Percentiles rank a stretch among this genome's conserved stretches.
Evolutionary conservation across 2,888 invertebrate genomes (phyloP).

Genomic region (Sceliomorpha sp.): DNA sequence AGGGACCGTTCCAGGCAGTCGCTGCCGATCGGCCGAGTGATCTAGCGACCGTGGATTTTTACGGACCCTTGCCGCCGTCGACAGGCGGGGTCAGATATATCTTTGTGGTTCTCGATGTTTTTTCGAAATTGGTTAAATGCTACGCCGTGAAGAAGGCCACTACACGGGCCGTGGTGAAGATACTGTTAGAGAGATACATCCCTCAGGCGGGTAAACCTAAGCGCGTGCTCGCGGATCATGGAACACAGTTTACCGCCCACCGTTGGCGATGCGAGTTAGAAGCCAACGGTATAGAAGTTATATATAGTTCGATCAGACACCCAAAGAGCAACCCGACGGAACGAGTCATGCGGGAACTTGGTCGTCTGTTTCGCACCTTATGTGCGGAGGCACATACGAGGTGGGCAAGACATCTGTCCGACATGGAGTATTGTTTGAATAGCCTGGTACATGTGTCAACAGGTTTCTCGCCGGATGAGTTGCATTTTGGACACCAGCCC

Average conservation of each 20-base stretch:
- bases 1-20: constrained; percentile 3
- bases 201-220: not conserved
- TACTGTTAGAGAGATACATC: not conserved
- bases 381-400: constrained; percentile 34
- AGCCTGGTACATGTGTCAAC: constrained; percentile 37
- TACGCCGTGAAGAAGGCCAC: not conserved
- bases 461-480: constrained; percentile 30
- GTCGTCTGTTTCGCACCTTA: constrained; percentile 48
- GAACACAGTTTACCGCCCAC: too few species aligned
- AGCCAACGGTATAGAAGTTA: too few species aligned
- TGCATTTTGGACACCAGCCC: constrained; percentile 39
- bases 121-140: constrained; percentile 7
- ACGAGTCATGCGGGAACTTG: constrained; percentile 52
- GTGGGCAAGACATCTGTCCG: constrained; percentile 38
- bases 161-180: not conserved
- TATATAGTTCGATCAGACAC: constrained; percentile 46
- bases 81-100: constrained; percentile 11
- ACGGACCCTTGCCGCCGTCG: constrained; percentile 19
- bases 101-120: constrained; percentile 20
- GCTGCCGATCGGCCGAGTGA: constrained; percentile 8
- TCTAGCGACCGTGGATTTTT: constrained; percentile 24
- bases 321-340: constrained; percentile 57
- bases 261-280: too few species aligned
- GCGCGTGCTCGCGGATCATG: too few species aligned
- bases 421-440: constrained; percentile 46